Percentiles rank a stretch among this genome's conserved stretches.
These are phyloP conservation scores for Hedychridium roseum DNA, from an alignment of 2,888 invertebrate species.

Conservation along the genomic window DNA sequence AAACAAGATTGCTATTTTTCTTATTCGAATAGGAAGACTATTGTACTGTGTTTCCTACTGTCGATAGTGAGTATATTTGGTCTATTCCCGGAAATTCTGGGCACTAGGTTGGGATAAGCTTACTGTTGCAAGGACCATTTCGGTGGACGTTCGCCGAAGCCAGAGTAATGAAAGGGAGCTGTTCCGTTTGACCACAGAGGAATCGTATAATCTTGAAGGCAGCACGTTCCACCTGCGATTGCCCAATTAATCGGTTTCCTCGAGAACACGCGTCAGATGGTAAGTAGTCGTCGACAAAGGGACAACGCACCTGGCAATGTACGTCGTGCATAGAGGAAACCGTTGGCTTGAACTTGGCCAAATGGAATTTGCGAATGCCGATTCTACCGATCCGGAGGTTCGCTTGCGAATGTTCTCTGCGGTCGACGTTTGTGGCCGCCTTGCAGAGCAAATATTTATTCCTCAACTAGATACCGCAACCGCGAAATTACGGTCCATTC, in stretches of 20 bases:
- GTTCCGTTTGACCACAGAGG: constrained; percentile 14
- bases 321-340: constrained; percentile 10
- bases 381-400: constrained; percentile 16
- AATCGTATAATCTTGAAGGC: constrained; percentile 7
- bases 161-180: constrained; percentile 11
- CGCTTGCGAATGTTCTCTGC: too few species aligned
- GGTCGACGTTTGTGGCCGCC: too few species aligned
- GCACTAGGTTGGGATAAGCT: too few species aligned
- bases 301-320: constrained; percentile 15
- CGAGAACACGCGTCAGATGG: constrained; percentile 15
- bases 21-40: too few species aligned
- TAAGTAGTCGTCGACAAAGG: constrained; percentile 18
- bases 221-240: constrained; percentile 22
- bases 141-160: constrained; percentile 3
- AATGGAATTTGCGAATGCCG: constrained; percentile 19
- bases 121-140: too few species aligned
- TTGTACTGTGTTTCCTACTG: too few species aligned
- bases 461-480: too few species aligned
- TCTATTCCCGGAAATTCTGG: too few species aligned
- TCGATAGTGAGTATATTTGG: too few species aligned
- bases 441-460: too few species aligned
- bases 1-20: too few species aligned
- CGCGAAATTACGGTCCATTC: too few species aligned
- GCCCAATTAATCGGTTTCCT: constrained; percentile 24
- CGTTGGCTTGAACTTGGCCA: constrained; percentile 9